Base-by-base conservation (phyloP, 2,113 vertebrate species). In the Caracal caracal region DNA sequence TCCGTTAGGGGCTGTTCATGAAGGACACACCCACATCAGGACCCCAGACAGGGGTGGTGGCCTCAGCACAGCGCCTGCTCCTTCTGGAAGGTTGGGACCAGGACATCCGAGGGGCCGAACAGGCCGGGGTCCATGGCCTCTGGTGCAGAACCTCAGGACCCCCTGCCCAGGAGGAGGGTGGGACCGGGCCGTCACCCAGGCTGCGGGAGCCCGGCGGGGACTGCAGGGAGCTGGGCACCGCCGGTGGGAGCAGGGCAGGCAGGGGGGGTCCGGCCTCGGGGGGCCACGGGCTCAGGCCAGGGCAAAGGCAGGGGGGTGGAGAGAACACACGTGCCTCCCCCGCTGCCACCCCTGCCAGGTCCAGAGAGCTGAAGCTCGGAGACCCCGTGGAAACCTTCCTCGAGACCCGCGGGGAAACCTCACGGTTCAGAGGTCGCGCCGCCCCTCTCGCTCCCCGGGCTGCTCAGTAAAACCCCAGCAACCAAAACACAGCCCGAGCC, bases 401-500 rank as follows among this genome's bases (percentile, higher is more conserved):
- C 1, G 49, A 26, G 35, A 30, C 6, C 47, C 0, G 28, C 1
- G 4, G 51, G 81, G 3, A 65, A 33, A 40, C 47, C 61, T 15
- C 9, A 0, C 26, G 51, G 51, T 30, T 40, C 12, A 61, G 37
- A 28, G 53, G 53, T 30, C 19, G 53, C 1, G 8, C 22, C 79
- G 28, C 24, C 28, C 33, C 65, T 35, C 83, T 35, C 15, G 1
- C 10, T 15, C 17, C n/a, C n/a, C 8, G 33, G 33, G 16, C 35
- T 13, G 70, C 20, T 7, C 15, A 10, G 35, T 3, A 11, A 11
- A 24, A 40, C 12, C 61, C 28, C 37, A 33, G 86, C 35, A 6
- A 53, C 15, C 12, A 51, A 3, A 75, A 53, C 1, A 1, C 3
- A 15, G 24, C 28, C 35, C 35, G 0, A 0, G 15, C 63, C n/a